A percentile compares a stretch with the other conserved stretches of the same genome.
These are phyloP conservation scores for Philereme vetulata DNA, from an alignment of 2,888 invertebrate genomes.

Conservation along the genomic window DNA sequence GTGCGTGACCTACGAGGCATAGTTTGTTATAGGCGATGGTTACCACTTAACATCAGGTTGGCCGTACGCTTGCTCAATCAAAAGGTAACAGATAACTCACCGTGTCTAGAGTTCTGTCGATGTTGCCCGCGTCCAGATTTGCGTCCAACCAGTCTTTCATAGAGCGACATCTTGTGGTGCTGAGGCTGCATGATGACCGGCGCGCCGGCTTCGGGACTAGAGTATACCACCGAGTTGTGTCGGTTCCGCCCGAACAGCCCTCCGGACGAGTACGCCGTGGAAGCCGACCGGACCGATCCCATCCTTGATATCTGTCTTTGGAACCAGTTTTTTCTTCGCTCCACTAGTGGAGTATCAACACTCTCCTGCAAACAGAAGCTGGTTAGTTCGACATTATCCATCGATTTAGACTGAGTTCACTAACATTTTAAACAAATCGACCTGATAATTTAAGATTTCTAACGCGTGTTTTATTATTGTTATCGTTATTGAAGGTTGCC, in stretches of 20 bases:
- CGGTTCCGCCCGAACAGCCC: constrained; percentile 89
- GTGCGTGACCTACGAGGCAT: too few relatives aligned
- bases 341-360: constrained; percentile 94
- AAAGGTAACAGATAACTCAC: constrained; percentile 61
- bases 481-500: too few relatives aligned
- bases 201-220: constrained; percentile 84
- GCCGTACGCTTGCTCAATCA: too few relatives aligned
- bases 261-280: constrained; percentile 92
- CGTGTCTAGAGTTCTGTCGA: constrained; percentile 85
- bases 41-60: too few relatives aligned
- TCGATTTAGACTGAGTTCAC: too few relatives aligned
- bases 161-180: constrained; percentile 90
- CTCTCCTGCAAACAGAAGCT: constrained; percentile 87
- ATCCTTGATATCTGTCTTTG: constrained; percentile 93
- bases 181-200: constrained; percentile 57
- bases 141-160: constrained; percentile 92
- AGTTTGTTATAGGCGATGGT: too few relatives aligned
- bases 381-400: too few relatives aligned
- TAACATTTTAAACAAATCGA: too few relatives aligned
- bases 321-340: constrained; percentile 94
- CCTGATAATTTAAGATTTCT: too few relatives aligned
- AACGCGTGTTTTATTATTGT: too few relatives aligned
- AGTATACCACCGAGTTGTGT: constrained; percentile 90
- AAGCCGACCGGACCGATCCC: constrained; percentile 93
- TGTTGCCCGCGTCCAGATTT: constrained; percentile 89